Evolutionary conservation across 2,113 vertebrate genomes (phyloP), one percentile per base, ranked within the genome.

Genomic region (Erythrolamprus reginae): DNA sequence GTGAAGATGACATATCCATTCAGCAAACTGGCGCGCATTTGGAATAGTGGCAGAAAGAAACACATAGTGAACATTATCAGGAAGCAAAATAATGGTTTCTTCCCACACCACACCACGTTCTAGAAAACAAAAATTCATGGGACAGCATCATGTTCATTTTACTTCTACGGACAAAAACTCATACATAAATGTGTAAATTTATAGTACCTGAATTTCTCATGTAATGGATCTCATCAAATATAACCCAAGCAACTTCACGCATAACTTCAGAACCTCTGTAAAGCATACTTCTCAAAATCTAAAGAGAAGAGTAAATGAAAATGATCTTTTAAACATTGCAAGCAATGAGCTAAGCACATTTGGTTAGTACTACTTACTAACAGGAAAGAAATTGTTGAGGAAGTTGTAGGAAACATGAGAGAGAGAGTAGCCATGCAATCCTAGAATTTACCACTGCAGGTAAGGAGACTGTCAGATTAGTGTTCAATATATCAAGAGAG

Each of bases 221-320:
- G 95, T 99, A 99, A 96, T 99, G 99, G 93, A 99, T 99, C 97
- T 99, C 99, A 94, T 99, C 99, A 97, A 99, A 99, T 94, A 99
- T 92, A 85, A 99, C 99, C 99, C 99, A 99, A 0, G 98, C 98
- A 1, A 99, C 98, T 95, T 99, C 99, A 93, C 99, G 97, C 99
- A 99, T 99, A 92, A 99, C 99, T 95, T 99, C 99, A 47, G 99
- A 99, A 86, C 99, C 99, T 95, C 99, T 96, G 95, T 99, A 99
- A 21, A 99, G 96, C 99, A 99, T 99, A 96, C 98, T 99, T 94
- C 99, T 98, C 95, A 99, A 96, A 96, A 99, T 99, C 99, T 99
- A 90, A 28, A 90, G 87, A 6, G 42, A 48, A 86, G 42, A n/a
- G 33, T 6, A 24, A 91, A 61, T 21, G 33, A 47, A 70, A 84